Conservation (phyloP, 2,797 vertebrate species). For the Rhabdophis nuchalis region DNA sequence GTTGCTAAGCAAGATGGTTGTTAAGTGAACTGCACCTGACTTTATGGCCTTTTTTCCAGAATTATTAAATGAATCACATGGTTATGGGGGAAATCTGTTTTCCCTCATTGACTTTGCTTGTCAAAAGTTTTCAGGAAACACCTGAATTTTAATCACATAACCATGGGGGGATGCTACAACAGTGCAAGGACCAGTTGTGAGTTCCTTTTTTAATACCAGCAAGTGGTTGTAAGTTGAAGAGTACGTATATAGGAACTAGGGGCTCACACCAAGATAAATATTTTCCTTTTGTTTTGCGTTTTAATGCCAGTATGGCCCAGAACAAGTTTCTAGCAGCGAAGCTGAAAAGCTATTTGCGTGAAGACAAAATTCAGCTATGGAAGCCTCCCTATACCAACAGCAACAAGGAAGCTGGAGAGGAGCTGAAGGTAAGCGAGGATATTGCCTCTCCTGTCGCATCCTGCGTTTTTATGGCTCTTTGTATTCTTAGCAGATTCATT, state of each 20-base stretch:
- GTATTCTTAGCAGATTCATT: not conserved
- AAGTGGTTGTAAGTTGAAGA: not conserved
- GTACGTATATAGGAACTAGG: not conserved
- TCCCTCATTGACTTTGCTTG: not conserved
- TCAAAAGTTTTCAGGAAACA: not conserved
- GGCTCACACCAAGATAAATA: not conserved
- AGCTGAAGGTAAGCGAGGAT: constrained; percentile 76
- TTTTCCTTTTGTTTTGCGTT: not conserved
- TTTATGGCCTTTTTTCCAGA: not conserved
- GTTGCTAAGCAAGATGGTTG: not conserved
- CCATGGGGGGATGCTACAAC: not conserved
- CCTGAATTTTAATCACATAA: not conserved
- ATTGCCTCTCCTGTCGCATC: not conserved
- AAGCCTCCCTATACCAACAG: constrained; percentile 83
- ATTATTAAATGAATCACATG: not conserved
- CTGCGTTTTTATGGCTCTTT: not conserved
- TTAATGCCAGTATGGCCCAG: constrained; percentile 78
- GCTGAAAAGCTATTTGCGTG: constrained; percentile 81
- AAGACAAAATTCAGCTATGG: constrained; percentile 89
- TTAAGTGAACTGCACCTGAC: not conserved
- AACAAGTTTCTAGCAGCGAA: constrained; percentile 83
- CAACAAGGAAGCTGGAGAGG: constrained; percentile 69
- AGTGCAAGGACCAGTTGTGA: not conserved
- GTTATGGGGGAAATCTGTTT: not conserved
- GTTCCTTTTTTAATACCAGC: not conserved